Base-by-base conservation (phyloP, 2,888 invertebrate species). In the Geophilus truncorum region DNA sequence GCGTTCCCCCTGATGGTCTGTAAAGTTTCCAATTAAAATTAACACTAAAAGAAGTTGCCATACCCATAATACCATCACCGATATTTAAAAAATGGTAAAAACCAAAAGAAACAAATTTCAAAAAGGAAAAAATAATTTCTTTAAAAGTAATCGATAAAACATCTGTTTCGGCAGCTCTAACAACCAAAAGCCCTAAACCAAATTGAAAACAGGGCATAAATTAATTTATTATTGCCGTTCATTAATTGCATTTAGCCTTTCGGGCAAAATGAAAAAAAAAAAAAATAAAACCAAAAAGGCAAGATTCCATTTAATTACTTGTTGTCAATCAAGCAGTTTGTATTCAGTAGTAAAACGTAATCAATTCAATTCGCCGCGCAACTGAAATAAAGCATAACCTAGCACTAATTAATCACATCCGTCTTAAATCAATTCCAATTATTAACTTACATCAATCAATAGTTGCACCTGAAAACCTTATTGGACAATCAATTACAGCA, bases 1-100 rank as follows among this genome's bases (percentile, higher is more conserved):
- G 57, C 57, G n/a, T 62, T 62, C 21, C 57, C 57, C 57, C 57
- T 62, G 57, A 62, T 62, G 57, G 57, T 62, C 57, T 62, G 57
- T 62, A 62, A 62, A 62, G 21, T 62, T 62, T 62, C 57, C 57
- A 62, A 62, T 62, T 62, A 62, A 62, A 62, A 62, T 62, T 62
- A 62, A 62, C 57, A 62, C 57, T 62, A 62, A 62, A 62, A 62
- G 10, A 62, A 62, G 23, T 23, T 23, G 23, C 57, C 57, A n/a
- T n/a, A n/a, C n/a, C n/a, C n/a, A n/a, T n/a, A n/a, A n/a, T n/a
- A n/a, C n/a, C n/a, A 62, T 23, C 57, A 62, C 21, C 57, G 10
- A 62, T 23, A 62, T 62, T 62, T 23, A 62, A 62, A 23, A 62
- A 62, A 5, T 12, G 5, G 18, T 23, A 62, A 23, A 15, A 62